phyloP scores from a whole-genome alignment of 1,140 invertebrate genomes.

The Drosophila yakuba region DNA sequence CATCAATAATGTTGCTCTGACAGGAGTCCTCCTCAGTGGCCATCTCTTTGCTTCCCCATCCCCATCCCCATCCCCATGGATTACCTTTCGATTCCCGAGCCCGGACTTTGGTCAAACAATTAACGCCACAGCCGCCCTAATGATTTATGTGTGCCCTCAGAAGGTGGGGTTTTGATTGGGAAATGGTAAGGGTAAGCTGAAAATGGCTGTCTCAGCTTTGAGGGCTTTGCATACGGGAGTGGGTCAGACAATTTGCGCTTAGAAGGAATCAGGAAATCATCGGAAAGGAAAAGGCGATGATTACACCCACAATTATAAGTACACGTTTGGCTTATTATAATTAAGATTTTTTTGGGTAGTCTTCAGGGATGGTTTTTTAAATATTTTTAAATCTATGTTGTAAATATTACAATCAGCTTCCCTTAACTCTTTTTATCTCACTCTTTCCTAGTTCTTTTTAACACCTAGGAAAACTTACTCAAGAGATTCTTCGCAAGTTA shows the following conservation, averaged over 20 bases:
- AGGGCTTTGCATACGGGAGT: conserved; percentile 27
- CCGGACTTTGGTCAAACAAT: conserved; percentile 70
- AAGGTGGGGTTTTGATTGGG: conserved; percentile 17
- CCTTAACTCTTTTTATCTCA: not conserved
- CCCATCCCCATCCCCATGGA: not conserved
- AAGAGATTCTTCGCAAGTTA: conserved; percentile 15
- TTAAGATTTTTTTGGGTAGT: too few relatives aligned
- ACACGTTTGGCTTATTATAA: too few relatives aligned
- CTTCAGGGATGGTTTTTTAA: not conserved
- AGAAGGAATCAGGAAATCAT: conserved; percentile 40
- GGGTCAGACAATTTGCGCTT: conserved; percentile 28
- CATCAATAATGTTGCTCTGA: conserved; percentile 77
- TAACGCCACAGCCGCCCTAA: conserved; percentile 70
- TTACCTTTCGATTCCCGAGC: conserved; percentile 28
- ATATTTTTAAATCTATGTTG: not conserved
- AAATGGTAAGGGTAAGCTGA: conserved; percentile 8
- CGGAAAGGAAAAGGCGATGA: conserved; percentile 7
- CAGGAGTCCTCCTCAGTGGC: conserved; percentile 47
- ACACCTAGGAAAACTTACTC: conserved; percentile 15
- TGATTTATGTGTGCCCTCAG: conserved; percentile 65
- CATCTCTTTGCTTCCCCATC: conserved; percentile 1
- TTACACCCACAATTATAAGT: not conserved
- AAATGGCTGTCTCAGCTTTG: conserved; percentile 22
- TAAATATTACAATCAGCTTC: not conserved
- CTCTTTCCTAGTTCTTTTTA: not conserved